Percentiles rank a stretch among this genome's conserved stretches.
Conservation (phyloP, 2,797 vertebrate genomes). For the Babyrousa celebensis region DNA sequence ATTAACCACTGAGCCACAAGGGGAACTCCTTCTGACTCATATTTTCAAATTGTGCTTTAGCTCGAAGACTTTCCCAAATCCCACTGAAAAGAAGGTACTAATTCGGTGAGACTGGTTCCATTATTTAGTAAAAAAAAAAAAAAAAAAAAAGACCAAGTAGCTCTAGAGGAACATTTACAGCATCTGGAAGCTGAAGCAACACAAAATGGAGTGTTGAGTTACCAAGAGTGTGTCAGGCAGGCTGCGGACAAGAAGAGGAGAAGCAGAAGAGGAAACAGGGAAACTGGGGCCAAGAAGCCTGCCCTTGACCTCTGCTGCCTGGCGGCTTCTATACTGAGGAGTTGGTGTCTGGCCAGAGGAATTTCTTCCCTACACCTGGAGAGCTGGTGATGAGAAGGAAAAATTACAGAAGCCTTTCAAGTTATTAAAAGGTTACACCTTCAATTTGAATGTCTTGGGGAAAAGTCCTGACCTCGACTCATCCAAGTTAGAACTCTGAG, state of each 20-base stretch:
- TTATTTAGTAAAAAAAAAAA: background rate
- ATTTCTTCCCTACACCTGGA: too few species aligned
- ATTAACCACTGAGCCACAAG: too few species aligned
- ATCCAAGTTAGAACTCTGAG: background rate
- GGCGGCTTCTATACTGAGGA: background rate
- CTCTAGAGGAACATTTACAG: background rate
- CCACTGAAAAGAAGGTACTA: background rate
- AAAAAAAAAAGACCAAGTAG: background rate
- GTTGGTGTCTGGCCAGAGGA: background rate
- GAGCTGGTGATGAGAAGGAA: background rate
- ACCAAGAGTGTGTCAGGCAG: too few species aligned
- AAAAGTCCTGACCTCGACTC: background rate
- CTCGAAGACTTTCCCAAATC: background rate
- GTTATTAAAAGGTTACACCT: background rate
- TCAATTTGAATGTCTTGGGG: background rate
- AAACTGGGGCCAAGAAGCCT: background rate
- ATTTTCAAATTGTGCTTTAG: slow-evolving; percentile 42
- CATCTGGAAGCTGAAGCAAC: background rate
- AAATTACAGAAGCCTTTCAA: background rate
- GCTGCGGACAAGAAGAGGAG: background rate
- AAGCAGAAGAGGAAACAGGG: background rate
- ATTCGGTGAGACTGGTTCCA: background rate
- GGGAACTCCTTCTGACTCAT: background rate
- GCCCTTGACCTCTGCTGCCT: background rate
- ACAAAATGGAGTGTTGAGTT: background rate